phyloP scores from a whole-genome alignment of 2,113 vertebrate genomes.

The Circaetus cinerascens region DNA sequence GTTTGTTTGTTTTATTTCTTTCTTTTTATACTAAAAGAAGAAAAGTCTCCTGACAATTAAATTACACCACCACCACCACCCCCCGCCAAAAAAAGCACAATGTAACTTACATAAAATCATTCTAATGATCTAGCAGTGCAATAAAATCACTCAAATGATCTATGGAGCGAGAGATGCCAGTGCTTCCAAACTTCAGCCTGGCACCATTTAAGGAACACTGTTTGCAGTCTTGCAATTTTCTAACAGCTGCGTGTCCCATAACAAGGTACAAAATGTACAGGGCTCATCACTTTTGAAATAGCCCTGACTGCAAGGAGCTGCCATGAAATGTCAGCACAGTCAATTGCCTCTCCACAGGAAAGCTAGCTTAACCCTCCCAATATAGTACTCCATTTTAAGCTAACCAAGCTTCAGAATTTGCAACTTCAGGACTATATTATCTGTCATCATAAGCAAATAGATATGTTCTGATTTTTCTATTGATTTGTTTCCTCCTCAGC shows the following conservation, averaged over 20 bases:
- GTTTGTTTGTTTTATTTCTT: not conserved
- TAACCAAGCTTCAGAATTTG: not conserved
- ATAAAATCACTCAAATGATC: slow-evolving; percentile 2
- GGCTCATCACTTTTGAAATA: slow-evolving; percentile 24
- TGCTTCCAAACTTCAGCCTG: not conserved
- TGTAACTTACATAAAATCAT: not conserved
- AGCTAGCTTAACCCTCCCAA: not conserved
- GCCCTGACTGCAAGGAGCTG: not conserved
- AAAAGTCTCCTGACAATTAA: not conserved
- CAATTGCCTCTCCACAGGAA: slow-evolving; percentile 2
- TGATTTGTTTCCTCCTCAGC: not conserved
- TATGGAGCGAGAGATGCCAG: not conserved
- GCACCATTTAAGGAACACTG: not conserved
- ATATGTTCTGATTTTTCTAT: not conserved
- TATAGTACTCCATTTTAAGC: not conserved
- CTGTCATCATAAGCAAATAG: not conserved
- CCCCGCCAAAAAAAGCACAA: not conserved
- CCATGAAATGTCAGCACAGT: slow-evolving; percentile 2
- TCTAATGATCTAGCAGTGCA: not conserved
- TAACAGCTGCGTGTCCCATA: slow-evolving; percentile 26
- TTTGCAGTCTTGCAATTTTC: not conserved
- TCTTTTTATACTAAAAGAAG: not conserved
- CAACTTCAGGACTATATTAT: not conserved
- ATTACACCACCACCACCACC: not conserved
- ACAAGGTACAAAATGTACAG: slow-evolving; percentile 20